Conservation (phyloP, 2,888 invertebrate species). For the Cheilosia variabilis region DNA sequence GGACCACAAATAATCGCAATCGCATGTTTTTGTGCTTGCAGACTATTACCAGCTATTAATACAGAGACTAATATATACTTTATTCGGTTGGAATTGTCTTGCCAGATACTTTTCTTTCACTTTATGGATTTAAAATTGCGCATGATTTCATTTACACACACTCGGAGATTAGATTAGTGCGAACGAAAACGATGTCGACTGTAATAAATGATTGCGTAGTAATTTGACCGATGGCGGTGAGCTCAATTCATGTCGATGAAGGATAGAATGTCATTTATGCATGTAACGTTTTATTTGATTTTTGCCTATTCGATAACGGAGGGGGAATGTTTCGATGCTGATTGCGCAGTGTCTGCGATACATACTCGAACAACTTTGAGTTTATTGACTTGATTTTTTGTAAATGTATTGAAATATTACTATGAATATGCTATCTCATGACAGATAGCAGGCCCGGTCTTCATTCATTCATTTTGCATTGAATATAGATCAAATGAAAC, state of each 20-base stretch:
- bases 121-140: slow-evolving; percentile 28
- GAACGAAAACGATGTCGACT: not conserved
- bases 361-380: too few species aligned
- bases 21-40: not conserved
- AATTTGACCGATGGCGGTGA: slow-evolving; percentile 1
- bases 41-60: slow-evolving; percentile 12
- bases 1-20: not conserved
- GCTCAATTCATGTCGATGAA: slow-evolving; percentile 20
- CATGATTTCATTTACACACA: slow-evolving; percentile 22
- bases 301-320: not conserved
- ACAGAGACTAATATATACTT: not conserved
- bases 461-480: too few species aligned
- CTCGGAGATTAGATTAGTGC: slow-evolving; percentile 20
- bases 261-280: not conserved
- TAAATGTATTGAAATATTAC: too few species aligned
- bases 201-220: slow-evolving; percentile 5
- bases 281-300: slow-evolving; percentile 1
- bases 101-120: not conserved
- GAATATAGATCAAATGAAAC: too few species aligned
- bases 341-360: not conserved
- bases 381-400: too few species aligned
- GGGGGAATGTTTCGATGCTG: not conserved
- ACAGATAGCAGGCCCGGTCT: too few species aligned
- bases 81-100: slow-evolving; percentile 4
- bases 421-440: too few species aligned